Conservation (phyloP, 2,113 vertebrate genomes). For the Phaetusa simplex region DNA sequence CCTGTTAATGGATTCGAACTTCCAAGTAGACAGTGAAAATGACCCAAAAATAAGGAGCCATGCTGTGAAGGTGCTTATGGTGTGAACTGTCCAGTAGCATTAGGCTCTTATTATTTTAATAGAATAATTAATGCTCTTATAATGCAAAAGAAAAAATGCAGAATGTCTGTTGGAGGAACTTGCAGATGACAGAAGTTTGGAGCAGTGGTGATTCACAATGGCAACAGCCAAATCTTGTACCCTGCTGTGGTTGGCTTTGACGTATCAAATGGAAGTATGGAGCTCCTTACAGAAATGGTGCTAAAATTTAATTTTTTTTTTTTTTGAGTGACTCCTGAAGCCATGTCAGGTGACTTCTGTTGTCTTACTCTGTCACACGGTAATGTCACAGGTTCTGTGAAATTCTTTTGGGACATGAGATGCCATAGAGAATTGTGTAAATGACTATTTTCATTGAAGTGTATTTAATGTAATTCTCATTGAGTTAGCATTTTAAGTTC, state of each 20-base stretch:
- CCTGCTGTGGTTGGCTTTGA: background rate
- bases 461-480: background rate
- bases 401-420: background rate
- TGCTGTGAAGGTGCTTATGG: background rate
- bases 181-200: background rate
- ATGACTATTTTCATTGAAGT: background rate
- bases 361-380: background rate
- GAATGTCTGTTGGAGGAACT: background rate
- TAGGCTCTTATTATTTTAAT: background rate
- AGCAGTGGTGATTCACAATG: background rate
- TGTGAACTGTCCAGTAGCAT: background rate
- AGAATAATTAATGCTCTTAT: background rate
- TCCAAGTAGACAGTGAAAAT: background rate
- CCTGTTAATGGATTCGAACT: background rate
- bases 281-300: background rate
- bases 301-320: background rate
- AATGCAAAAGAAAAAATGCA: background rate
- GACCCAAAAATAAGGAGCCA: background rate
- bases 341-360: background rate
- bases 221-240: background rate
- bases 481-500: background rate
- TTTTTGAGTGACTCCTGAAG: background rate
- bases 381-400: background rate
- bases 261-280: background rate
- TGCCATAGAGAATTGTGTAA: background rate